Evolutionary conservation across 2,113 vertebrate genomes (phyloP).

Genomic region (Poeciliopsis prolifica): DNA sequence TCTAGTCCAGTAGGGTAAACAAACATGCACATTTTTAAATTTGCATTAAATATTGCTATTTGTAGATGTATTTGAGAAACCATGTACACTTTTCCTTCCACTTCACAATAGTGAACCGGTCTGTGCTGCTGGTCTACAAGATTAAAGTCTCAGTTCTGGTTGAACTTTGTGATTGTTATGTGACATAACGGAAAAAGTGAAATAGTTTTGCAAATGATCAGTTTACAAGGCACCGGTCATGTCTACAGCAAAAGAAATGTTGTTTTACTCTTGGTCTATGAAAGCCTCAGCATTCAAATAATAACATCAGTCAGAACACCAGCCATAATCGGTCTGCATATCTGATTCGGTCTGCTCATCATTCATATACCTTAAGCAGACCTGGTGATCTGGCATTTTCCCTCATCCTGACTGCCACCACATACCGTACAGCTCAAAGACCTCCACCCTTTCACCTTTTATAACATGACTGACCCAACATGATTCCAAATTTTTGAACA

Average conservation of each 20-base stretch:
- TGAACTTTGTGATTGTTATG: too few species aligned
- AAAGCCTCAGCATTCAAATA: constrained; percentile 15
- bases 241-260: constrained; percentile 27
- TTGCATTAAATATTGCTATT: too few species aligned
- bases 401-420: neutral
- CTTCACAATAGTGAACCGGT: too few species aligned
- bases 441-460: constrained; percentile 12
- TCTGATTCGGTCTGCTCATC: constrained; percentile 33
- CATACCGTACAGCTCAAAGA: neutral
- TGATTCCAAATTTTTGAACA: constrained; percentile 68
- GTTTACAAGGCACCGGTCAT: constrained; percentile 27
- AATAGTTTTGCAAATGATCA: too few species aligned
- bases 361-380: constrained; percentile 39
- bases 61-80: too few species aligned
- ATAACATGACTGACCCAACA: constrained; percentile 32
- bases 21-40: too few species aligned
- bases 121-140: too few species aligned
- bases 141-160: too few species aligned
- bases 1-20: too few species aligned
- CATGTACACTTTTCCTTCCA: too few species aligned
- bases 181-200: too few species aligned
- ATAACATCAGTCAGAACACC: constrained; percentile 6
- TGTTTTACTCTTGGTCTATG: constrained; percentile 42
- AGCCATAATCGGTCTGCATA: constrained; percentile 46
- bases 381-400: constrained; percentile 26